phyloP scores from a whole-genome alignment of 1,140 invertebrate species.

The Colletes latitarsis region DNA sequence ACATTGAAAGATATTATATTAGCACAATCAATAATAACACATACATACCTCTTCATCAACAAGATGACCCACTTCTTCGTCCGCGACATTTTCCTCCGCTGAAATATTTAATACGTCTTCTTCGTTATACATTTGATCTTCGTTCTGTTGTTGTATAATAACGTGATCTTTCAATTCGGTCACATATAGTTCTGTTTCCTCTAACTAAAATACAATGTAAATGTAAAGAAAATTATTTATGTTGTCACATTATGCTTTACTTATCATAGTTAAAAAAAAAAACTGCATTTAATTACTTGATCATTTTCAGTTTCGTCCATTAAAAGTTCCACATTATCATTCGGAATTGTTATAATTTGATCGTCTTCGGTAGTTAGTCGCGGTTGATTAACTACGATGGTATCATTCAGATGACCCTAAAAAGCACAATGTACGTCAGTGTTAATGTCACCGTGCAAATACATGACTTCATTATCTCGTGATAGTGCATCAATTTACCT shows the following conservation, averaged over 20 bases:
- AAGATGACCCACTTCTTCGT: slow-evolving; percentile 80
- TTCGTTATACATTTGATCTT: slow-evolving; percentile 75
- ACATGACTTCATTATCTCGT: neutral
- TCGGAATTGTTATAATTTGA: slow-evolving; percentile 78
- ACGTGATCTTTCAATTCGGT: slow-evolving; percentile 82
- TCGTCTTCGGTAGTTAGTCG: slow-evolving; percentile 84
- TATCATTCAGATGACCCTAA: slow-evolving; percentile 87
- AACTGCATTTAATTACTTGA: slow-evolving; percentile 64
- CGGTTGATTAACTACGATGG: slow-evolving; percentile 90
- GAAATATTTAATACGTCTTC: slow-evolving; percentile 73
- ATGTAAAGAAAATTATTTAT: neutral
- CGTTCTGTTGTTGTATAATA: slow-evolving; percentile 80
- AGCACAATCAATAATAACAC: neutral
- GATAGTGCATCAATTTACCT: slow-evolving; percentile 66
- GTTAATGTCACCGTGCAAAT: neutral
- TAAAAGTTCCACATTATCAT: slow-evolving; percentile 75
- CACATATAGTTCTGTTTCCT: slow-evolving; percentile 82
- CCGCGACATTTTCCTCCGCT: slow-evolving; percentile 70
- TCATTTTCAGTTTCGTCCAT: slow-evolving; percentile 72
- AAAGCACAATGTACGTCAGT: slow-evolving; percentile 24
- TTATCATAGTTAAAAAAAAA: neutral
- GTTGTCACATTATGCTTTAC: neutral
- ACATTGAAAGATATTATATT: neutral
- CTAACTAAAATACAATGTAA: slow-evolving; percentile 55
- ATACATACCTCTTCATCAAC: slow-evolving; percentile 80